Base-by-base conservation (phyloP, 2,888 invertebrate species). In the Clitarchus hookeri region DNA sequence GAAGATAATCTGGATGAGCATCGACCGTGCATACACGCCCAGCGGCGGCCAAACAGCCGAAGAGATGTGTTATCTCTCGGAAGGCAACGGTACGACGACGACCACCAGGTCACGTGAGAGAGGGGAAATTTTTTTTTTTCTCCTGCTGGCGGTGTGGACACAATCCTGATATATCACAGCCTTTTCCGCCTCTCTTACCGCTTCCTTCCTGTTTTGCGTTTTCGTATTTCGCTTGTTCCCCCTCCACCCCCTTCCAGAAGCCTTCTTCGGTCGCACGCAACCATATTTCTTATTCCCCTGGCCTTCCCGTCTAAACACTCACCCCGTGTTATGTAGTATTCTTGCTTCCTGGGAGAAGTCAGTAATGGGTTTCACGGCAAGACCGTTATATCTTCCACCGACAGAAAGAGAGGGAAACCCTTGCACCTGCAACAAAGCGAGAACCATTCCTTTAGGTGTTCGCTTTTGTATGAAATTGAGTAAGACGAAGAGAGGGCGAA, bases 131-230 rank as follows among this genome's bases (percentile, higher is more conserved):
- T 65, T 65, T 65, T 4, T 4, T 4, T 4, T 4, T 36, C 36
- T 36, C 4, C 36, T 65, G 23, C n/a, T 23, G 8, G 65, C 65
- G 2, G 65, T 8, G 65, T 65, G 65, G 65, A 65, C 65, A 65
- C 65, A 65, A 65, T 65, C 65, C 65, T 65, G 65, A 65, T 65
- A 65, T 65, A 65, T 65, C 65, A 23, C 65, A 11, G 65, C 65
- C 65, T 65, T 65, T n/a, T 65, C n/a, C 65, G 65, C 65, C 65
- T 65, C 65, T 65, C 65, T 65, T 65, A 65, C 65, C 65, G 23
- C 65, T 65, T 65, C 65, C 65, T 65, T 65, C 65, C 65, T 65
- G 65, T 65, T 65, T 65, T 65, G 65, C 65, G 65, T 65, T 65
- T 65, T 19, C 12, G 19, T 23, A 9, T 65, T 65, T 65, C 65